A percentile compares a stretch with the other conserved stretches of the same genome.
These are phyloP conservation scores for Drosophila aldrichi DNA, from an alignment of 2,888 invertebrate species.

Conservation along the genomic window DNA sequence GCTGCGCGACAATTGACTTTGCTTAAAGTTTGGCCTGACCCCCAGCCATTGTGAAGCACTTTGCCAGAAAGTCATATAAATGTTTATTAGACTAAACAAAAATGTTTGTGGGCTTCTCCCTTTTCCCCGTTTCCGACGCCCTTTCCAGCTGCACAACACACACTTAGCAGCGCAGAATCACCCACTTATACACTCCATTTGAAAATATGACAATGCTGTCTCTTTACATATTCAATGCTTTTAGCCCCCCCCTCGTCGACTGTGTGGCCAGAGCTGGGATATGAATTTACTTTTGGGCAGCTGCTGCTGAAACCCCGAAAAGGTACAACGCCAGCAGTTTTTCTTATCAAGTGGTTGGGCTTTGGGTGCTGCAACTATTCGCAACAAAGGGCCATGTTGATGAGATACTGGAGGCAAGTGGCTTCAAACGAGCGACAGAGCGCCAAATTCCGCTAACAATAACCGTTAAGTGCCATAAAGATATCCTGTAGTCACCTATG, in stretches of 20 bases:
- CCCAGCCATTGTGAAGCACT: slow-evolving; percentile 43
- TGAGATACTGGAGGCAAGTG: slow-evolving; percentile 22
- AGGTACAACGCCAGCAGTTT: slow-evolving; percentile 75
- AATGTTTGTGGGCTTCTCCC: slow-evolving; percentile 33
- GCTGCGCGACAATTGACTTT: slow-evolving; percentile 14
- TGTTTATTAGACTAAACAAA: slow-evolving; percentile 76
- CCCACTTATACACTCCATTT: slow-evolving; percentile 73
- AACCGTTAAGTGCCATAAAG: background rate
- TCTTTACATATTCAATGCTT: slow-evolving; percentile 76
- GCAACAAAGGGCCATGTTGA: slow-evolving; percentile 28
- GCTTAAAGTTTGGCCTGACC: slow-evolving; percentile 22
- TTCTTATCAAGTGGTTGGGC: slow-evolving; percentile 47
- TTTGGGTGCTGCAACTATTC: slow-evolving; percentile 21
- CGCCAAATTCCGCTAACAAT: slow-evolving; percentile 3
- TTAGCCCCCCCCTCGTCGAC: slow-evolving; percentile 46
- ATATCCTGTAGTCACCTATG: slow-evolving; percentile 6
- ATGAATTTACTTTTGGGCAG: slow-evolving; percentile 48
- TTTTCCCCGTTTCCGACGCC: too few relatives aligned
- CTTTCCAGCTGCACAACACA: background rate
- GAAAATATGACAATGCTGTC: slow-evolving; percentile 78
- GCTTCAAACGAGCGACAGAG: slow-evolving; percentile 9
- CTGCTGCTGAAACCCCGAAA: slow-evolving; percentile 43
- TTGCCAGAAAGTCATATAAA: slow-evolving; percentile 71
- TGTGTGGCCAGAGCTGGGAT: slow-evolving; percentile 51
- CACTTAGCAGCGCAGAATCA: slow-evolving; percentile 18